Evolutionary conservation across 2,113 vertebrate species (phyloP).

Genomic region (Romanogobio albipinnatus): DNA sequence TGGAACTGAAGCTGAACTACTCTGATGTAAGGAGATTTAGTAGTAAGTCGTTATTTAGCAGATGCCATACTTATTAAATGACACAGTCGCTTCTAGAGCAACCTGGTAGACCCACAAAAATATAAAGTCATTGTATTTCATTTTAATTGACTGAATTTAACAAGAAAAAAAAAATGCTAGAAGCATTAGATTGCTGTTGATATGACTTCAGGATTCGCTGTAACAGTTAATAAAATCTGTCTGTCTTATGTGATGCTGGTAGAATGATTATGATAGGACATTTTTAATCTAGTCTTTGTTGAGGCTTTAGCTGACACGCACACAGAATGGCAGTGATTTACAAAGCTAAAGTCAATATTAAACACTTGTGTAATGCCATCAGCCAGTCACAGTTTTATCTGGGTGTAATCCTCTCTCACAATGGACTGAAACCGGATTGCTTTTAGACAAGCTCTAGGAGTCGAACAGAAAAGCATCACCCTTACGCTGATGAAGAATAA

Average conservation of each 20-base stretch:
- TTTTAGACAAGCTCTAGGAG: not conserved
- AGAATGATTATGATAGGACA: slow-evolving; percentile 30
- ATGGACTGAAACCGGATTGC: slow-evolving; percentile 9
- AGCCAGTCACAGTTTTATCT: slow-evolving; percentile 35
- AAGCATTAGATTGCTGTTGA: not conserved
- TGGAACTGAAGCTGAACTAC: not conserved
- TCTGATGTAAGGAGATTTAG: slow-evolving; percentile 15
- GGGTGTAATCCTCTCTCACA: slow-evolving; percentile 35
- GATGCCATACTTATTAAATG: not conserved
- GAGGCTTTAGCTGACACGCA: slow-evolving; percentile 10
- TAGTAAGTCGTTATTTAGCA: not conserved
- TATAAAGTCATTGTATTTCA: not conserved
- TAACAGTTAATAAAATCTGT: not conserved
- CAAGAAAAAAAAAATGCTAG: not conserved
- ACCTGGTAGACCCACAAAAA: not conserved
- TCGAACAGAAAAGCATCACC: not conserved
- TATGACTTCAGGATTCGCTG: not conserved
- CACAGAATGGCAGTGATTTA: not conserved
- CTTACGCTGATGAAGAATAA: not conserved
- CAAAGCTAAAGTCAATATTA: slow-evolving; percentile 35
- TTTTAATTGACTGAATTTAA: not conserved
- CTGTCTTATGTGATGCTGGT: slow-evolving; percentile 16
- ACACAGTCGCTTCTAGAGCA: not conserved
- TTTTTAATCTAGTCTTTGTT: slow-evolving; percentile 38
- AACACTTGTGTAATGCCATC: slow-evolving; percentile 12